A percentile compares a stretch with the other conserved stretches of the same genome.
Evolutionary conservation across 2,888 invertebrate genomes (phyloP).

Genomic region (Psylliodes chrysocephalus): DNA sequence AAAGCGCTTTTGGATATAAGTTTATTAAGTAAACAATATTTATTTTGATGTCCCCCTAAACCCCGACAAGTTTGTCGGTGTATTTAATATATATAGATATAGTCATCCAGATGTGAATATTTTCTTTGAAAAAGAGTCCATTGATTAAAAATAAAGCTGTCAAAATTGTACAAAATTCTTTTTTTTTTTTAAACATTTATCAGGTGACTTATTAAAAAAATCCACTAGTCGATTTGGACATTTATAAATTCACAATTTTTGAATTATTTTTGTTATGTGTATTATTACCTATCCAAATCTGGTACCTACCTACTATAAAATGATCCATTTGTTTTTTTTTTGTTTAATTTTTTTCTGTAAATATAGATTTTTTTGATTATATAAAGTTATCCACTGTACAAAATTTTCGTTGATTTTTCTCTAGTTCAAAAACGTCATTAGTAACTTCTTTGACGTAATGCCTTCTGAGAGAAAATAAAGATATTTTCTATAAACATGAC

Average conservation of each 20-base stretch:
- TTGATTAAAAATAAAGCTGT: no score
- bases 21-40: no score
- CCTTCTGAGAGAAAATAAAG: constrained; percentile 60
- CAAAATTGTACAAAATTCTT: no score
- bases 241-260: neutral
- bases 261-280: neutral
- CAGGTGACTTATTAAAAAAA: no score
- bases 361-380: constrained; percentile 38
- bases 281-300: neutral
- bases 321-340: constrained; percentile 8
- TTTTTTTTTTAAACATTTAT: no score
- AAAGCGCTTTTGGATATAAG: no score
- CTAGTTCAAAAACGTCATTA: constrained; percentile 52
- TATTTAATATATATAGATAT: no score
- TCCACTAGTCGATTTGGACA: no score
- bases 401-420: constrained; percentile 50
- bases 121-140: no score
- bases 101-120: no score
- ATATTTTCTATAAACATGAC: constrained; percentile 59
- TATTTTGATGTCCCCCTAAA: no score
- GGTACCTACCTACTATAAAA: neutral
- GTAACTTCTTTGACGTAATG: constrained; percentile 58
- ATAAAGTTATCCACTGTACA: constrained; percentile 44
- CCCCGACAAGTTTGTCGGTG: no score
- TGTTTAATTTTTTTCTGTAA: constrained; percentile 28